These are phyloP conservation scores for Synanthedon tipuliformis DNA, from an alignment of 2,888 invertebrate species.

Conservation along the genomic window DNA sequence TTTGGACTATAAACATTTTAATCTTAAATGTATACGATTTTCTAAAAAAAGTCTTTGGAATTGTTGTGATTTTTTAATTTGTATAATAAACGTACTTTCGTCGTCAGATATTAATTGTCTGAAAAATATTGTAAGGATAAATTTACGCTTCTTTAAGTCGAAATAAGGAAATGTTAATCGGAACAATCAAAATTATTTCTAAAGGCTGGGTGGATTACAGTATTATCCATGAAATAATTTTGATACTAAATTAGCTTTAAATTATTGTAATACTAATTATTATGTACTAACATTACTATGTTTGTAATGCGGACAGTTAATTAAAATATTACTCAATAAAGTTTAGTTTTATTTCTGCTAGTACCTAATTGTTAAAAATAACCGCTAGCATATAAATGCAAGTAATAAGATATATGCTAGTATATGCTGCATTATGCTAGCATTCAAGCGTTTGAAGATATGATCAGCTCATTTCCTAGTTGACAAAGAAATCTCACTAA, in stretches of 20 bases:
- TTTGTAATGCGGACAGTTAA: conserved; percentile 12
- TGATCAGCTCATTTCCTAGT: no score
- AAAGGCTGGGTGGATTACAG: conserved; percentile 52
- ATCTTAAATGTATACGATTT: background rate
- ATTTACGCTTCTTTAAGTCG: background rate
- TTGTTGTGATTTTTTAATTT: background rate
- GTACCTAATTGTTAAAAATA: no score
- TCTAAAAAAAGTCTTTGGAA: background rate
- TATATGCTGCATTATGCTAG: no score
- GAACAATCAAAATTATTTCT: conserved; percentile 37
- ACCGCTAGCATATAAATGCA: no score
- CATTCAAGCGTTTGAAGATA: no score
- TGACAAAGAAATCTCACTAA: no score
- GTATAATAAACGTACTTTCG: background rate
- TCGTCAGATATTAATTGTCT: background rate
- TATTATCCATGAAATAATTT: conserved; percentile 38
- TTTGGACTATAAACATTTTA: background rate
- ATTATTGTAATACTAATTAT: conserved; percentile 8
- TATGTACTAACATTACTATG: conserved; percentile 3
- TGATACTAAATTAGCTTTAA: conserved; percentile 19
- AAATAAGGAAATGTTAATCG: background rate
- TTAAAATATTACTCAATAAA: conserved; percentile 11
- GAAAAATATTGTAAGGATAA: background rate
- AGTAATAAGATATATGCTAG: no score
- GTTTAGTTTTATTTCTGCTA: no score